These are phyloP conservation scores for Panagrolaimus sp. DNA, from an alignment of 1,140 invertebrate species.

Conservation along the genomic window DNA sequence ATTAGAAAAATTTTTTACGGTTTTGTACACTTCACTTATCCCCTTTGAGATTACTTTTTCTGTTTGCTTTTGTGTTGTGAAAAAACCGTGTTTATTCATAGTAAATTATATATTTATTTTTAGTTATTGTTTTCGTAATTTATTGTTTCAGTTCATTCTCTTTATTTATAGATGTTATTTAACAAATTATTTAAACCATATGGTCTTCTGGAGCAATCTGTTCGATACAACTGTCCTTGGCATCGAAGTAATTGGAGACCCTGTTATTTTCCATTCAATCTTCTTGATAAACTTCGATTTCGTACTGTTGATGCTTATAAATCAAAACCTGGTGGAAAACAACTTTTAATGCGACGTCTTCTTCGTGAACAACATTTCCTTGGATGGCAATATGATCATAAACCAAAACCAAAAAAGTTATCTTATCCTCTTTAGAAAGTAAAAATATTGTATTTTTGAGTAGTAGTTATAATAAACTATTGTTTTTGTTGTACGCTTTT, in stretches of 20 bases:
- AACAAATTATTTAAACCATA: constrained; percentile 16
- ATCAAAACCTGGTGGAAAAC: constrained; percentile 31
- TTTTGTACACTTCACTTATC: too few species aligned
- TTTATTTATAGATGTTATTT: not conserved
- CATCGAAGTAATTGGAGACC: constrained; percentile 43
- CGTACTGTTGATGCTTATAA: constrained; percentile 39
- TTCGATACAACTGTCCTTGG: constrained; percentile 46
- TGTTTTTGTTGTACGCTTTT: too few species aligned
- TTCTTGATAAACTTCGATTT: constrained; percentile 38
- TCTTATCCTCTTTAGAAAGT: constrained; percentile 20
- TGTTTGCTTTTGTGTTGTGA: too few species aligned
- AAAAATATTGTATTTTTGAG: too few species aligned
- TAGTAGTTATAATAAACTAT: too few species aligned
- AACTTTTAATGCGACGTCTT: constrained; percentile 44
- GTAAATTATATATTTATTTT: too few species aligned
- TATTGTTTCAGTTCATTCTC: not conserved
- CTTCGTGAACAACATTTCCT: constrained; percentile 37
- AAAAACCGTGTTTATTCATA: too few species aligned
- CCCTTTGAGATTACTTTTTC: too few species aligned
- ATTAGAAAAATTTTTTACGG: too few species aligned
- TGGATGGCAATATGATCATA: constrained; percentile 31
- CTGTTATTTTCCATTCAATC: constrained; percentile 43
- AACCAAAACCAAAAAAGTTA: constrained; percentile 27
- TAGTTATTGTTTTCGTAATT: too few species aligned
- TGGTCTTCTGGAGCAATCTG: constrained; percentile 15